Evolutionary conservation across 2,888 invertebrate genomes (phyloP), one percentile per base, ranked within the genome.

Genomic region (Meta bourneti): DNA sequence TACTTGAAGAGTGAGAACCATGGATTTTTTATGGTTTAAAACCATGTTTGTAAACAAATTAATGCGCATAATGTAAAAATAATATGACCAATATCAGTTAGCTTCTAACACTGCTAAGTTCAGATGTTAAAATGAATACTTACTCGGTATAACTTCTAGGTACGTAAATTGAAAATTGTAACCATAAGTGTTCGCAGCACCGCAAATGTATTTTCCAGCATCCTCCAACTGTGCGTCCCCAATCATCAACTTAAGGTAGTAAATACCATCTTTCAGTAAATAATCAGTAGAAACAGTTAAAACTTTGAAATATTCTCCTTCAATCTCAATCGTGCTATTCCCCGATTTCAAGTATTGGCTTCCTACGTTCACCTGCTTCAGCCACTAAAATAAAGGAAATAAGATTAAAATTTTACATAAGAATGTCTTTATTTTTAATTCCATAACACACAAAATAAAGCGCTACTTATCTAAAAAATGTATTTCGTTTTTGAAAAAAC

Each of bases 191-290:
- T 95, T 95, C 70, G 95, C 95, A 1, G 95, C 95, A 9, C 95
- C 95, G 93, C 95, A 95, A 87, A 95, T 95, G 93, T 95, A 95
- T 94, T 95, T 95, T 34, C 95, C 95, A 8, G 95, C 94, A 93
- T 95, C 95, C 5, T 93, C 92, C 34, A 94, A 93, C 54, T 94
- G 93, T 69, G 94, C 95, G 86, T 94, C 94, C 71, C 94, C 94
- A 72, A 95, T 95, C 83, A 95, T 94, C 75, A 95, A 94, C 89
- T 95, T 95, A 93, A 95, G 95, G 11, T 95, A 94, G 93, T 95
- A 95, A 20, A 94, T 93, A 7, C 95, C 95, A 79, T 95, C 91
- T 77, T 83, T 86, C 11, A 81, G 94, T 9, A 94, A 93, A 69
- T 94, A 94, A 20, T 94, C 94, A 91, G 94, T 93, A 0, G 94